phyloP scores from a whole-genome alignment of 1,140 invertebrate species.

The Hycleus cichorii region DNA sequence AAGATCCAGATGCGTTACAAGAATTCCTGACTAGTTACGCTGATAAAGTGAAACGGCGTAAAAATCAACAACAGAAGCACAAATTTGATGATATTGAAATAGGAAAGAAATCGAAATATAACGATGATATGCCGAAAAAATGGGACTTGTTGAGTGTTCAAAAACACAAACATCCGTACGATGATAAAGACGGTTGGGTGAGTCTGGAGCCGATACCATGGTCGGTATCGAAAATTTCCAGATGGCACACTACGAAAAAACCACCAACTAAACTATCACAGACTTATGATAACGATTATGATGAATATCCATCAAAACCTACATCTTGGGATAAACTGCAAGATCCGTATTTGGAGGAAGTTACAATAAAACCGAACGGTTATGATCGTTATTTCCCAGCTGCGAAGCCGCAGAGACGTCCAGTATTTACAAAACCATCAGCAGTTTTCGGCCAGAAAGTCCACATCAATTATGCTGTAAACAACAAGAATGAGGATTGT shows the following conservation, averaged over 20 bases:
- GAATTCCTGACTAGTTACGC: constrained; percentile 52
- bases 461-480: constrained; percentile 24
- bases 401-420: constrained; percentile 9
- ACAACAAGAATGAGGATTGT: constrained; percentile 20
- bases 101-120: constrained; percentile 41
- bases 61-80: constrained; percentile 35
- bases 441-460: constrained; percentile 28
- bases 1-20: constrained; percentile 44
- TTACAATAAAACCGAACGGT: background rate
- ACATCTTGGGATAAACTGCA: background rate
- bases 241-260: constrained; percentile 52
- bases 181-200: constrained; percentile 68
- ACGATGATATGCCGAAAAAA: constrained; percentile 40
- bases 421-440: constrained; percentile 16
- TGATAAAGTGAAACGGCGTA: constrained; percentile 46
- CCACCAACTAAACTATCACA: background rate
- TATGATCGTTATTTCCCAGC: constrained; percentile 16
- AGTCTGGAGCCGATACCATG: constrained; percentile 68
- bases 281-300: constrained; percentile 19
- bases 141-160: constrained; percentile 46
- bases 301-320: constrained; percentile 7
- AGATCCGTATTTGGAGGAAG: background rate
- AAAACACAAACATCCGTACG: constrained; percentile 51
- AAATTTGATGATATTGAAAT: constrained; percentile 42
- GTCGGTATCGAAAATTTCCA: constrained; percentile 71